Evolutionary conservation across 2,113 vertebrate genomes (phyloP).

Genomic region (Menidia beryllina): DNA sequence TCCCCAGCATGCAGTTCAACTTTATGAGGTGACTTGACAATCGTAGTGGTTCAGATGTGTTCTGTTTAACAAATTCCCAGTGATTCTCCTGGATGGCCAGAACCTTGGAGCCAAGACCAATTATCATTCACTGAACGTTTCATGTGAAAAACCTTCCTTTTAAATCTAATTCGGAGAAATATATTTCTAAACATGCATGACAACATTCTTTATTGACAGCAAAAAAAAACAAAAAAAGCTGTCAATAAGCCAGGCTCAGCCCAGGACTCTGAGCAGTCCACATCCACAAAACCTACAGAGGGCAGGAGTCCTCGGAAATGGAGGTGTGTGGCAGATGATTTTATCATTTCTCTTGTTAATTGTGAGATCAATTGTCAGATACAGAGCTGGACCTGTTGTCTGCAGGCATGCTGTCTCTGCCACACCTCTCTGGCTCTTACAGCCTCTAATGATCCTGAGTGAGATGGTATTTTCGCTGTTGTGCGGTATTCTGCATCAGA

Average conservation of each 20-base stretch:
- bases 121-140: no score
- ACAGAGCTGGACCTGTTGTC: slow-evolving; percentile 46
- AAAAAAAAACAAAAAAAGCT: slow-evolving; percentile 27
- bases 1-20: slow-evolving; percentile 16
- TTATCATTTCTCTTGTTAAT: slow-evolving; percentile 34
- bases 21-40: slow-evolving; percentile 4
- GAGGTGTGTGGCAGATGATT: slow-evolving; percentile 50
- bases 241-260: no score
- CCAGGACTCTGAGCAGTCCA: slow-evolving; percentile 19
- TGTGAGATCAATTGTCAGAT: slow-evolving; percentile 39
- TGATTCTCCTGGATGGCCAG: no score
- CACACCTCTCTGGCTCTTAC: slow-evolving; percentile 11
- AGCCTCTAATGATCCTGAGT: slow-evolving; percentile 10
- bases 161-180: slow-evolving; percentile 4
- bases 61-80: no score
- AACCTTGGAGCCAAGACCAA: no score
- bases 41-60: no score
- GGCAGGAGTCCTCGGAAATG: slow-evolving; percentile 31
- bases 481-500: not conserved
- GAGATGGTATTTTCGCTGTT: slow-evolving; percentile 1
- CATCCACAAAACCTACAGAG: not conserved
- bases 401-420: slow-evolving; percentile 28
- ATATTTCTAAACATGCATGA: slow-evolving; percentile 3
- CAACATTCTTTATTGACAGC: slow-evolving; percentile 10
- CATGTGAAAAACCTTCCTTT: not conserved